phyloP scores from a whole-genome alignment of 1,140 invertebrate species.

The Drosophila dunni region DNA sequence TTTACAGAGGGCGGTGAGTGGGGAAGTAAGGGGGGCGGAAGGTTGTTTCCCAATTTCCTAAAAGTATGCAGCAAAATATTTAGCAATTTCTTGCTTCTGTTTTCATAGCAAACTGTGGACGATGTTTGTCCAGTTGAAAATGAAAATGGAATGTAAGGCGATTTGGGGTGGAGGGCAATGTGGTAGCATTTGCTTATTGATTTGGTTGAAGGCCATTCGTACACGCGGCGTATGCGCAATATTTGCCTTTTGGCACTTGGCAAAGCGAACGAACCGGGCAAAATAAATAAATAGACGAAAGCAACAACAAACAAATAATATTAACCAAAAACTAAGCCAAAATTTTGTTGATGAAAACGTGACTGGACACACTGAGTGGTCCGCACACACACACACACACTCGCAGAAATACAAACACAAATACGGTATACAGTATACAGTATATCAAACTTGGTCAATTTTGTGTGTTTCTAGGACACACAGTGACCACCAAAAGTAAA shows the following conservation, averaged over 20 bases:
- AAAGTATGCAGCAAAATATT: conserved; percentile 62
- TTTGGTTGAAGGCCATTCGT: conserved; percentile 51
- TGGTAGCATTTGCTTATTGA: conserved; percentile 51
- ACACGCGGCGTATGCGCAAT: conserved; percentile 62
- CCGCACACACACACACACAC: conserved; percentile 24
- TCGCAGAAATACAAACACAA: conserved; percentile 12
- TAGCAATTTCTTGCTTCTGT: conserved; percentile 54
- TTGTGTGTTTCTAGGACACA: conserved; percentile 15
- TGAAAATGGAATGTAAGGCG: not conserved
- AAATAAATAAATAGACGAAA: conserved; percentile 59
- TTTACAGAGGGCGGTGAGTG: conserved; percentile 3
- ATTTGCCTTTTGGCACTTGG: conserved; percentile 60
- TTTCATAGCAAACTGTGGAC: conserved; percentile 22
- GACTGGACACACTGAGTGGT: conserved; percentile 55
- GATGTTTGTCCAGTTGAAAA: conserved; percentile 26
- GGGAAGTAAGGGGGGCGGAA: not conserved
- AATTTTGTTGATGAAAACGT: conserved; percentile 67
- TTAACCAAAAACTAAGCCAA: conserved; percentile 69
- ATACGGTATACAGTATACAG: conserved; percentile 28
- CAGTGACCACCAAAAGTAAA: conserved; percentile 50
- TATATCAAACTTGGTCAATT: conserved; percentile 43
- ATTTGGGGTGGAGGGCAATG: not conserved
- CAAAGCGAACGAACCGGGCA: conserved; percentile 45
- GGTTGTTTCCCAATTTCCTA: conserved; percentile 45
- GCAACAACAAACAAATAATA: conserved; percentile 62